Conservation (phyloP, 2,888 invertebrate genomes). For the Bombylius discolor region DNA sequence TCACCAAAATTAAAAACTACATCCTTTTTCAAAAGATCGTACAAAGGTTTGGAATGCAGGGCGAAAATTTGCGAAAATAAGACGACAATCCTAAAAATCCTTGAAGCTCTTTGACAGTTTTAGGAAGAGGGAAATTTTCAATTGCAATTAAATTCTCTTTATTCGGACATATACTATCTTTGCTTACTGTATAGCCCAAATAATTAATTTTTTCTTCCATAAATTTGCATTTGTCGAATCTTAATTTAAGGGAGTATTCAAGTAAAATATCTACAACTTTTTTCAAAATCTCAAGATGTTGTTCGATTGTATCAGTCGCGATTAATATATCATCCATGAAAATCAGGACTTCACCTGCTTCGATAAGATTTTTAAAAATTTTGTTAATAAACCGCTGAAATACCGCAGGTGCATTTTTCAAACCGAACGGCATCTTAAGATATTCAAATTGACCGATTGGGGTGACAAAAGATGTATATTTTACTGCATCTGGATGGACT, state of each 20-base stretch:
- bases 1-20: too few relatives aligned
- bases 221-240: constrained; percentile 14
- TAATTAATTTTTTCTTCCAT: constrained; percentile 12
- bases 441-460: constrained; percentile 13
- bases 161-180: constrained; percentile 14
- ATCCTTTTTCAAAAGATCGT: too few relatives aligned
- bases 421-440: constrained; percentile 10
- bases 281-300: constrained; percentile 10
- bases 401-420: constrained; percentile 3
- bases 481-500: constrained; percentile 11
- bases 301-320: constrained; percentile 8
- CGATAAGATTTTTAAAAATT: constrained; percentile 10
- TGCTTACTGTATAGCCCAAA: constrained; percentile 14
- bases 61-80: too few relatives aligned
- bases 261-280: constrained; percentile 10
- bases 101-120: constrained; percentile 14
- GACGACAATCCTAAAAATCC: constrained; percentile 18
- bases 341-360: constrained; percentile 10
- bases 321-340: constrained; percentile 17
- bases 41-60: too few relatives aligned
- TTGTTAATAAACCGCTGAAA: constrained; percentile 15
- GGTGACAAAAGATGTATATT: constrained; percentile 15
- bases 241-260: constrained; percentile 5
- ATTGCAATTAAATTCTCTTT: constrained; percentile 17
- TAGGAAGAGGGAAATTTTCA: constrained; percentile 13